A percentile compares a stretch with the other conserved stretches of the same genome.
Evolutionary conservation across 2,888 invertebrate genomes (phyloP).

Genomic region (Trichopria drosophilae): DNA sequence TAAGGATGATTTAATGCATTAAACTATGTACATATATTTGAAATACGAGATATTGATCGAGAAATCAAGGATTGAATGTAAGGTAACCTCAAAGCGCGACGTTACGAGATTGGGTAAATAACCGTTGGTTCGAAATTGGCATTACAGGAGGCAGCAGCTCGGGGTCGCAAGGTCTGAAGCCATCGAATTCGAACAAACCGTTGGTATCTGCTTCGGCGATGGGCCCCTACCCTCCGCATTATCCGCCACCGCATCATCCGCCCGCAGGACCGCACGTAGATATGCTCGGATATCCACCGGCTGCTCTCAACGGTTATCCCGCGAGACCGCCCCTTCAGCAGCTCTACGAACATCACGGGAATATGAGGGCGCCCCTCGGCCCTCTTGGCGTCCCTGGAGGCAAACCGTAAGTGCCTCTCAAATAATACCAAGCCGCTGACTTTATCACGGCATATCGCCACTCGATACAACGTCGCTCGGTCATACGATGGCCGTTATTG

Average conservation of each 20-base stretch:
- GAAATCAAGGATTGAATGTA: too few species aligned
- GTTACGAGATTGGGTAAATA: too few species aligned
- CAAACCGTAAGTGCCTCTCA: conserved; percentile 74
- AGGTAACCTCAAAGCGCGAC: too few species aligned
- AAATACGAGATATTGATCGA: too few species aligned
- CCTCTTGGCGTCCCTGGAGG: conserved; percentile 75
- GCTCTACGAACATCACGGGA: conserved; percentile 69
- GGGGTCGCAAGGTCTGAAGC: conserved; percentile 60
- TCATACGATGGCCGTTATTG: too few species aligned
- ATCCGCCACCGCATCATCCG: conserved; percentile 57
- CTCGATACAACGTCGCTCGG: too few species aligned
- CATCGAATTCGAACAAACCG: conserved; percentile 61
- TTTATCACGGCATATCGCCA: conserved; percentile 21
- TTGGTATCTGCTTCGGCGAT: conserved; percentile 55
- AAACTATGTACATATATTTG: too few species aligned
- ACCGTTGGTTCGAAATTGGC: too few species aligned
- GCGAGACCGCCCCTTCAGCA: conserved; percentile 67
- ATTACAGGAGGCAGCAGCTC: conserved; percentile 62
- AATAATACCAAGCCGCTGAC: conserved; percentile 16
- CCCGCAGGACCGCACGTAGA: conserved; percentile 57
- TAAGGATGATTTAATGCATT: too few species aligned
- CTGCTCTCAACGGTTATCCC: conserved; percentile 68
- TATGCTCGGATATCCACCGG: conserved; percentile 62
- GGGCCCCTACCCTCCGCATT: conserved; percentile 56
- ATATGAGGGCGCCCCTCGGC: conserved; percentile 69